Evolutionary conservation across 2,888 invertebrate genomes (phyloP).

Genomic region (Eupithecia tripunctaria): DNA sequence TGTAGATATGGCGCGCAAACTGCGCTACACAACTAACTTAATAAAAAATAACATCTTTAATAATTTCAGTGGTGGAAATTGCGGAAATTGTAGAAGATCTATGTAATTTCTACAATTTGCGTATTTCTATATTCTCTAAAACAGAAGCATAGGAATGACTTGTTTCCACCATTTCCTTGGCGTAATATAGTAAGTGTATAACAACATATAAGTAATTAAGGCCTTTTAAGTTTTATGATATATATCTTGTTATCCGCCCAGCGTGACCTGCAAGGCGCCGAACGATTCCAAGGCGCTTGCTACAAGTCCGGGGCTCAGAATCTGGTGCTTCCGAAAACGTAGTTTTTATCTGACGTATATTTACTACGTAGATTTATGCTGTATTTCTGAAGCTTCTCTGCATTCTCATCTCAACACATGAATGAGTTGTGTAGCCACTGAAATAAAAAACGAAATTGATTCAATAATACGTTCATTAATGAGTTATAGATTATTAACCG

Average conservation of each 20-base stretch:
- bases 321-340: slow-evolving; percentile 38
- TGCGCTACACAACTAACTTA: neutral
- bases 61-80: neutral
- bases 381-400: slow-evolving; percentile 23
- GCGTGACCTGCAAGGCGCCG: neutral
- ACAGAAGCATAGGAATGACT: neutral
- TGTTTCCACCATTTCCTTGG: neutral
- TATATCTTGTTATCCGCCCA: neutral
- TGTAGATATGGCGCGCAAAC: neutral
- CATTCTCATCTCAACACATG: slow-evolving; percentile 35
- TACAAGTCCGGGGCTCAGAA: slow-evolving; percentile 38
- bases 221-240: neutral
- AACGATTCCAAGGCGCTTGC: neutral
- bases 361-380: slow-evolving; percentile 10
- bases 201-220: neutral
- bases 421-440: slow-evolving; percentile 90
- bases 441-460: slow-evolving; percentile 55
- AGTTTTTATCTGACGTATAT: slow-evolving; percentile 20
- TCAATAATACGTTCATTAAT: too few relatives aligned
- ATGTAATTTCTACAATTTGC: neutral
- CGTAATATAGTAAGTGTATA: neutral
- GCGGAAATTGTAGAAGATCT: neutral
- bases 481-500: too few relatives aligned
- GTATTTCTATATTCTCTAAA: neutral
- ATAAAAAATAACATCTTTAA: neutral